These are phyloP conservation scores for Dipodomys ordii DNA, from an alignment of 2,113 vertebrate genomes.

Conservation along the genomic window DNA sequence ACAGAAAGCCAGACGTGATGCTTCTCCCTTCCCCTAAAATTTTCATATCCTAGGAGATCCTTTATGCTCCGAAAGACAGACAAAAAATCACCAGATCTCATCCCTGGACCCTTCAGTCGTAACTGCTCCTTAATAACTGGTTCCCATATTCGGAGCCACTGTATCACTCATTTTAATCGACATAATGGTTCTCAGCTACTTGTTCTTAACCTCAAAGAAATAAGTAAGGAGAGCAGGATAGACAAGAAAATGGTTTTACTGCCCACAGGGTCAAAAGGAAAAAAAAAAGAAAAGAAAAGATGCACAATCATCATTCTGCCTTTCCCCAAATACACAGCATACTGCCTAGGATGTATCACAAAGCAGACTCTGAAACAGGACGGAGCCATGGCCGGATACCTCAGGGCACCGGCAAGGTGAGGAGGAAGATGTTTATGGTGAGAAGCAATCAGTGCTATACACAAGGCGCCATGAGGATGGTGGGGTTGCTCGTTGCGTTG, in stretches of 20 bases:
- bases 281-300: slow-evolving; percentile 26
- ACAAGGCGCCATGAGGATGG: neutral
- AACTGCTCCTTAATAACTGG: neutral
- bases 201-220: slow-evolving; percentile 28
- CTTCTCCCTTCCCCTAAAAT: neutral
- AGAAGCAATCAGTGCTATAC: neutral
- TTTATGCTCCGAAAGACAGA: neutral
- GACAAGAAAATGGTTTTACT: neutral
- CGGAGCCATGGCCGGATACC: no score
- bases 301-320: neutral
- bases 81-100: neutral
- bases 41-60: neutral
- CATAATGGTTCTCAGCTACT: neutral
- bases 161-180: neutral
- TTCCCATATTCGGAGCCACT: neutral
- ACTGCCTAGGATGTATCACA: neutral
- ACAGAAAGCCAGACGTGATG: neutral
- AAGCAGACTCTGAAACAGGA: neutral
- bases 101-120: neutral
- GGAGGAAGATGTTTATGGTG: fast-evolving
- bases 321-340: neutral
- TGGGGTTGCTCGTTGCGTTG: neutral
- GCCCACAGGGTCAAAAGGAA: neutral
- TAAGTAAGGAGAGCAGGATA: neutral
- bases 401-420: neutral